Conservation (phyloP, 2,888 invertebrate genomes). For the Drosophila sordidapex region DNA sequence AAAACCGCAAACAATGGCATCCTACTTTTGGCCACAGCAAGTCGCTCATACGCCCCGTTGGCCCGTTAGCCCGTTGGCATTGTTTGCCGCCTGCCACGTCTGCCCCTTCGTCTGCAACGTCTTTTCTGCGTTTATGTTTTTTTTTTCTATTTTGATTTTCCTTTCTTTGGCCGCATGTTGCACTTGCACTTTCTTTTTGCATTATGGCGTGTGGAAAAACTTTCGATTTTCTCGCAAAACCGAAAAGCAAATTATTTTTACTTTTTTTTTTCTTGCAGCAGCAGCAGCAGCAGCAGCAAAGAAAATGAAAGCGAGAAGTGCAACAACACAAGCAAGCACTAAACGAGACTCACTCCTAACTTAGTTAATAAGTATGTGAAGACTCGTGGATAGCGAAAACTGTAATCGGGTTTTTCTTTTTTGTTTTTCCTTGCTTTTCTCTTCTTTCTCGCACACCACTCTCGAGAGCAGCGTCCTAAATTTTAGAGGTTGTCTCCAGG, state of each 20-base stretch:
- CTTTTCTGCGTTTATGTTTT: constrained; percentile 37
- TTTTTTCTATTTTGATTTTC: constrained; percentile 48
- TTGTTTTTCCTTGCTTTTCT: not conserved
- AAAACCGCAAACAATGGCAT: constrained; percentile 73
- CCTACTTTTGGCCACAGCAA: constrained; percentile 79
- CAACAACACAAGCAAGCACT: constrained; percentile 54
- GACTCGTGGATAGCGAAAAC: constrained; percentile 39
- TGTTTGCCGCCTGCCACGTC: constrained; percentile 52
- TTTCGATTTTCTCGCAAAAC: constrained; percentile 82
- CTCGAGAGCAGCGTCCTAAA: constrained; percentile 16
- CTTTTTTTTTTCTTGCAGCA: constrained; percentile 4
- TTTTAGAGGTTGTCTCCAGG: constrained; percentile 21
- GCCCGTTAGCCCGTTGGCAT: constrained; percentile 65
- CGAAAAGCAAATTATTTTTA: constrained; percentile 38
- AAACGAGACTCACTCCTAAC: constrained; percentile 48
- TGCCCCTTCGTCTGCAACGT: constrained; percentile 62
- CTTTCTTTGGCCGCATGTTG: constrained; percentile 75
- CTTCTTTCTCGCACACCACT: not conserved
- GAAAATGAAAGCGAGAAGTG: constrained; percentile 79
- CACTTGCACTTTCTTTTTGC: constrained; percentile 84
- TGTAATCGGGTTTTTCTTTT: constrained; percentile 32
- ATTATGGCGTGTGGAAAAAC: constrained; percentile 84
- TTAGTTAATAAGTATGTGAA: constrained; percentile 28
- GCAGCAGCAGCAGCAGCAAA: constrained; percentile 58
- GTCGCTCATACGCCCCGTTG: constrained; percentile 77